Conservation (phyloP, 2,888 invertebrate species). For the Callosobruchus maculatus region DNA sequence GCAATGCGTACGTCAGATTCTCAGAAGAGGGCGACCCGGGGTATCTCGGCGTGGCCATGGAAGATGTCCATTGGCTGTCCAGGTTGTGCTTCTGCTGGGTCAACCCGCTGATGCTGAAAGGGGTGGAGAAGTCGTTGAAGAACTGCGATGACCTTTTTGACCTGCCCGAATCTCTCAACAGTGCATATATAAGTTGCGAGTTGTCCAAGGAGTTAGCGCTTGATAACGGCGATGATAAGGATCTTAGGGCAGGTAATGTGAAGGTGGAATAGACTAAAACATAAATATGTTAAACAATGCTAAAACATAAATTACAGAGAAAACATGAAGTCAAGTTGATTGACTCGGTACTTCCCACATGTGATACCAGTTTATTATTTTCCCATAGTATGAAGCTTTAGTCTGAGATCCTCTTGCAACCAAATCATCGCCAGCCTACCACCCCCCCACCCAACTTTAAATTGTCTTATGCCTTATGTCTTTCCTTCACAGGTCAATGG, state of each 20-base stretch:
- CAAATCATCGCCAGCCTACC: too few species aligned
- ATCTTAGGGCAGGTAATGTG: background rate
- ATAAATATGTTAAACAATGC: too few species aligned
- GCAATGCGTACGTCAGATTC: conserved; percentile 60
- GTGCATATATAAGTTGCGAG: conserved; percentile 58
- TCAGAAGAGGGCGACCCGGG: conserved; percentile 65
- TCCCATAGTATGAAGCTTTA: too few species aligned
- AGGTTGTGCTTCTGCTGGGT: conserved; percentile 87
- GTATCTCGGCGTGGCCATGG: conserved; percentile 79
- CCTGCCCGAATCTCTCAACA: conserved; percentile 64
- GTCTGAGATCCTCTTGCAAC: too few species aligned
- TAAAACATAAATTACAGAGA: too few species aligned
- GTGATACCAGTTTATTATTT: too few species aligned
- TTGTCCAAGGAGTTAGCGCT: conserved; percentile 46
- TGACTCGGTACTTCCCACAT: too few species aligned
- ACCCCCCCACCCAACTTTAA: too few species aligned
- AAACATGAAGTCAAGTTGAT: too few species aligned
- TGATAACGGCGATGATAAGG: background rate
- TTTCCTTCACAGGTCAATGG: too few species aligned
- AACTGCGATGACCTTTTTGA: conserved; percentile 81
- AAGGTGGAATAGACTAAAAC: background rate
- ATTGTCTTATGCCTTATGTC: too few species aligned
- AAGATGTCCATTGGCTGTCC: conserved; percentile 66
- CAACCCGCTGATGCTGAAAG: conserved; percentile 77
- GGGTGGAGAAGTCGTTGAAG: conserved; percentile 66